phyloP scores from a whole-genome alignment of 2,888 invertebrate species.

The Drosophila rellima region DNA sequence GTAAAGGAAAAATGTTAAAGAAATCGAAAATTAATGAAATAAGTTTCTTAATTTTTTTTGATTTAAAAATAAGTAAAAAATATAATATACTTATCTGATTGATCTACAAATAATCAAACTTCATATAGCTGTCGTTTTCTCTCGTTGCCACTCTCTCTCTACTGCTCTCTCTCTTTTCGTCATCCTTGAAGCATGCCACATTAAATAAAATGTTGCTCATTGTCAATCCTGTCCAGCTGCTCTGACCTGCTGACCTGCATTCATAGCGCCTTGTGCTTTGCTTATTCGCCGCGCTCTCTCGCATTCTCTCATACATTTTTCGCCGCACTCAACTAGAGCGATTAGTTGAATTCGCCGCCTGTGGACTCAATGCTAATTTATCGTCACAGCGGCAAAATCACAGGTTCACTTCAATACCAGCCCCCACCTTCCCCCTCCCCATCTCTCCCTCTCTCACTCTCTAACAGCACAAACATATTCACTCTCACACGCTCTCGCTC shows the following conservation, averaged over 20 bases:
- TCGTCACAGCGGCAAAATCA: slow-evolving; percentile 72
- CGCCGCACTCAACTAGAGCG: slow-evolving; percentile 18
- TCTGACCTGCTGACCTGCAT: slow-evolving; percentile 61
- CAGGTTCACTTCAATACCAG: slow-evolving; percentile 62
- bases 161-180: not conserved
- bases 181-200: slow-evolving; percentile 58
- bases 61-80: no score
- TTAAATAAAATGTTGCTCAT: slow-evolving; percentile 23
- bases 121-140: not conserved
- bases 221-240: slow-evolving; percentile 40
- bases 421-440: slow-evolving; percentile 1
- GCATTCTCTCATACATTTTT: not conserved
- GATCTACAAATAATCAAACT: not conserved
- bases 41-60: no score
- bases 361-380: slow-evolving; percentile 72
- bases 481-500: not conserved
- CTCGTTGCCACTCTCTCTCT: not conserved
- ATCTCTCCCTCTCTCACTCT: not conserved
- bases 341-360: slow-evolving; percentile 19
- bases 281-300: slow-evolving; percentile 16
- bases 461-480: not conserved
- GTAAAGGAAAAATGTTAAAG: no score
- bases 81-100: no score
- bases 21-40: no score
- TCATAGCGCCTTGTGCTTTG: slow-evolving; percentile 37